Evolutionary conservation across 2,888 invertebrate species (phyloP).

Genomic region (Tinea pellionella): DNA sequence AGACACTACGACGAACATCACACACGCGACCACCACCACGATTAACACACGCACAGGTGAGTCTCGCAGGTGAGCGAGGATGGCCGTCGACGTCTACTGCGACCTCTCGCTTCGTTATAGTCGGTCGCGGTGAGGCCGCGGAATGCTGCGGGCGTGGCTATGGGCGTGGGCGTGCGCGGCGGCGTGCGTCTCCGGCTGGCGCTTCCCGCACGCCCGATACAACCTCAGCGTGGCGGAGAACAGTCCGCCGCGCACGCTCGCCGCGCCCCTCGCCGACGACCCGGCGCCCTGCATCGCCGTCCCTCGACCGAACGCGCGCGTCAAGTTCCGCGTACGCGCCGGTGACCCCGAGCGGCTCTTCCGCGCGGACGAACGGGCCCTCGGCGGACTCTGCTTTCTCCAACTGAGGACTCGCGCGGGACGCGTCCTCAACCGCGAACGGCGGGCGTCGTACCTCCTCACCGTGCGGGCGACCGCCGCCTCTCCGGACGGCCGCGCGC

Average conservation of each 20-base stretch:
- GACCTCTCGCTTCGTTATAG: no score
- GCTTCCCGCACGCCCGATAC: constrained; percentile 71
- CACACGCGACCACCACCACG: no score
- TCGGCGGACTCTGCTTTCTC: constrained; percentile 96
- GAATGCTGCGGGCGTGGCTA: not conserved
- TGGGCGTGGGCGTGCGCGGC: not conserved
- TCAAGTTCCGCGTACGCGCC: constrained; percentile 87
- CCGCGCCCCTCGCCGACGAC: constrained; percentile 75
- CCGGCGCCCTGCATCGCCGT: constrained; percentile 84
- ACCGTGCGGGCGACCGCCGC: constrained; percentile 77
- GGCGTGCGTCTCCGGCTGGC: not conserved
- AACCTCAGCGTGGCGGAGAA: constrained; percentile 94
- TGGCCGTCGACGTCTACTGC: no score
- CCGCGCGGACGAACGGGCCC: constrained; percentile 87
- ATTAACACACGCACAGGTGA: no score
- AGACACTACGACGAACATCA: no score
- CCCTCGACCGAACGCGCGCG: constrained; percentile 47
- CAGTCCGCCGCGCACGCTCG: constrained; percentile 90
- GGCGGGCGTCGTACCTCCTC: constrained; percentile 84
- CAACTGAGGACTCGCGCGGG: constrained; percentile 89
- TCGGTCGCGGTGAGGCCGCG: not conserved
- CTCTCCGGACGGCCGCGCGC: constrained; percentile 68
- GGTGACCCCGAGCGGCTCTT: constrained; percentile 93
- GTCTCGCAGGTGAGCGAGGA: no score
- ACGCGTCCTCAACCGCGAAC: constrained; percentile 91